Evolutionary conservation across 2,113 vertebrate genomes (phyloP).

Genomic region (Bubo blakistoni): DNA sequence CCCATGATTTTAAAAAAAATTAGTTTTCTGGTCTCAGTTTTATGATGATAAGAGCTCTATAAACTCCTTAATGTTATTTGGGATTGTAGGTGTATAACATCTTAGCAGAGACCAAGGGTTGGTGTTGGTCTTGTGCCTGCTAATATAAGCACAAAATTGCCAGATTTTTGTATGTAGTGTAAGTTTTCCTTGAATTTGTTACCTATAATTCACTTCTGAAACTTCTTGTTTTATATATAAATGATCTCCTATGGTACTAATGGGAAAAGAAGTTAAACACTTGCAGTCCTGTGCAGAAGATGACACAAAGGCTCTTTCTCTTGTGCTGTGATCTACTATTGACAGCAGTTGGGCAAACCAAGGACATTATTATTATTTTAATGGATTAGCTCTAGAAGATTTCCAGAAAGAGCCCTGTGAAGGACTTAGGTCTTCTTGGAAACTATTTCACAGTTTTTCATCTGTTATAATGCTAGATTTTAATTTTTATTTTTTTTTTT

Average conservation of each 20-base stretch:
- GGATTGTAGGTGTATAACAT: neutral
- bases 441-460: neutral
- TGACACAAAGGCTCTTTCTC: neutral
- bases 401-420: neutral
- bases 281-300: neutral
- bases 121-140: neutral
- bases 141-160: neutral
- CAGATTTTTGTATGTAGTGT: neutral
- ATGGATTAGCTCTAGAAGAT: neutral
- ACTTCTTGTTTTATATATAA: neutral
- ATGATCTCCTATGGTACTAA: neutral
- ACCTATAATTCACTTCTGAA: neutral
- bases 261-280: neutral
- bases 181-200: neutral
- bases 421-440: neutral
- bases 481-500: fast-evolving
- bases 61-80: neutral
- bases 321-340: too few relatives aligned
- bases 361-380: neutral
- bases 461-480: neutral
- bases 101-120: neutral
- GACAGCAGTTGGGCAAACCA: neutral
- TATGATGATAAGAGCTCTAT: neutral
- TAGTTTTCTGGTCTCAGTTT: neutral
- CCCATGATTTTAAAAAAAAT: too few relatives aligned